Evolutionary conservation across 2,888 invertebrate genomes (phyloP).

Genomic region (Nemoura dubitans): DNA sequence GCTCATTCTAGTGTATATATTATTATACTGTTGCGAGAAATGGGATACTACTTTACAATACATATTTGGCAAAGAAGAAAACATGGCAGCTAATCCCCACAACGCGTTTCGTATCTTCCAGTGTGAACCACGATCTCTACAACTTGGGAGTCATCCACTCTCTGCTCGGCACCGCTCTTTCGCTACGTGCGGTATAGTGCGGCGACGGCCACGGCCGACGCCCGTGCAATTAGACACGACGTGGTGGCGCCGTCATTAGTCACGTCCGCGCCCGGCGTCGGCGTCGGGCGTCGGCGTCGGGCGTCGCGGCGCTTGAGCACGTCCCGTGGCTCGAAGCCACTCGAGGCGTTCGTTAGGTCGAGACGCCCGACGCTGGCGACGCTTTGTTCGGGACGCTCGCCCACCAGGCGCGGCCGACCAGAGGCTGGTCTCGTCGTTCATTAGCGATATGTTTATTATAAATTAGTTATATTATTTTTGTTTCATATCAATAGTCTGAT

Average conservation of each 20-base stretch:
- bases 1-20: too few relatives aligned
- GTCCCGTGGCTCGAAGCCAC: slow-evolving; percentile 29
- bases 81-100: too few relatives aligned
- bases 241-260: slow-evolving; percentile 46
- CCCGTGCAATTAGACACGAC: slow-evolving; percentile 39
- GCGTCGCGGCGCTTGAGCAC: slow-evolving; percentile 46
- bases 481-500: neutral
- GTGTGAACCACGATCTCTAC: too few relatives aligned
- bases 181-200: neutral
- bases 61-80: too few relatives aligned
- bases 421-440: neutral
- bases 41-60: too few relatives aligned
- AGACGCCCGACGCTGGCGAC: neutral
- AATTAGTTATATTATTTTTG: slow-evolving; percentile 5
- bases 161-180: neutral
- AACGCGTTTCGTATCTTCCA: too few relatives aligned
- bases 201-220: neutral
- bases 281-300: slow-evolving; percentile 30
- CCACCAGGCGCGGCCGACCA: neutral
- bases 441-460: slow-evolving; percentile 1
- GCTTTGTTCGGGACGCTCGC: neutral
- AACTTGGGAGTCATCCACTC: neutral
- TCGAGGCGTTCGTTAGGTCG: slow-evolving; percentile 21
- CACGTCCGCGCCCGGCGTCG: slow-evolving; percentile 43
- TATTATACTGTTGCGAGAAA: too few relatives aligned